Conservation (phyloP, 2,113 vertebrate species). For the Mohoua ochrocephala region DNA sequence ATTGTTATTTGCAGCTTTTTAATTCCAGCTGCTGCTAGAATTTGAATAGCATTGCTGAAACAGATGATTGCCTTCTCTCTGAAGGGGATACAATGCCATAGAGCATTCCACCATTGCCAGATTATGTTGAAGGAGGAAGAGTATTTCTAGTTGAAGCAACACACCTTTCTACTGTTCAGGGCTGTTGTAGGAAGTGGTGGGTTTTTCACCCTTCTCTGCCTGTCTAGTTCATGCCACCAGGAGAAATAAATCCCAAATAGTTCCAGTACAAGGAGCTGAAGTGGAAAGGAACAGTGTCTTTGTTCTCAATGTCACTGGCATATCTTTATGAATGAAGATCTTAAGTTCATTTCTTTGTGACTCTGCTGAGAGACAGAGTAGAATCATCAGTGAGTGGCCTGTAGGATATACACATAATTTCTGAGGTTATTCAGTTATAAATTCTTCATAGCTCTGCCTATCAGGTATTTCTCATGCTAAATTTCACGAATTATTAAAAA, state of each 20-base stretch:
- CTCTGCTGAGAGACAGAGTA: neutral
- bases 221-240: neutral
- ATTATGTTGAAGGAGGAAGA: neutral
- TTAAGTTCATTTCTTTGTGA: neutral
- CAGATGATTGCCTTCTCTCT: neutral
- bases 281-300: neutral
- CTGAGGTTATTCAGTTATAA: neutral
- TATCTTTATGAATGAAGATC: neutral
- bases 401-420: neutral
- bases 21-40: neutral
- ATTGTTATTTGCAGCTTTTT: neutral
- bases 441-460: neutral
- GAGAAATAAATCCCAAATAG: neutral
- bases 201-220: neutral
- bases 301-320: neutral
- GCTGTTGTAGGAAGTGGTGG: neutral
- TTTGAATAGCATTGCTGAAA: neutral
- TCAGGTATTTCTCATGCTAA: neutral
- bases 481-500: neutral
- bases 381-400: neutral
- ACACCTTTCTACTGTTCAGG: neutral
- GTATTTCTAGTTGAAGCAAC: neutral
- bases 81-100: neutral
- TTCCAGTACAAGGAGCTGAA: neutral
- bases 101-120: neutral